Evolutionary conservation across 2,888 invertebrate species (phyloP), one percentile per base, ranked within the genome.

Genomic region (Sabellastarte sp.): DNA sequence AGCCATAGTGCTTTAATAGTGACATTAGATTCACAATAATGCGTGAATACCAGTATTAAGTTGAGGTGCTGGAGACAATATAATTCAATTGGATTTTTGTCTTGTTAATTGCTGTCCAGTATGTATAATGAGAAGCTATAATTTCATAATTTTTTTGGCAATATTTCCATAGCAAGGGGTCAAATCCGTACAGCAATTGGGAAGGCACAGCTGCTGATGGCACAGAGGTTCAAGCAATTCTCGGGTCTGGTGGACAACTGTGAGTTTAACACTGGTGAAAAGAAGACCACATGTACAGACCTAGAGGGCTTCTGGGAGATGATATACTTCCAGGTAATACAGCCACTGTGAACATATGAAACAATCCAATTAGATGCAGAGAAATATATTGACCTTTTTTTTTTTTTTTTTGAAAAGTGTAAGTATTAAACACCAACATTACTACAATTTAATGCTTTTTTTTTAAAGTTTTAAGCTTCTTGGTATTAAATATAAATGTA

Each of bases 231-330:
- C 65, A 79, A 80, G 63, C 86, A 86, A 74, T 86, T 85, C 71
- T 63, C 64, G 57, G 82, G 81, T 4, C 75, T 86, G 24, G 79
- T 86, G 50, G 84, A 85, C 67, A 77, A 83, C 70, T 85, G 85
- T 70, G 84, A 85, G 71, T 80, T 79, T 59, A 75, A 77, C 24
- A 73, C 71, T 20, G 85, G 85, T 1, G 83, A 83, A 64, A 83
- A 84, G 60, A 77, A 78, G 65, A 82, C 80, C 1, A 83, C 81
- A 4, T 77, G 77, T 56, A 73, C 76, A 20, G 86, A 86, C 70
- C 73, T 86, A 2, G 82, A 84, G 64, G 86, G 86, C 28, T 86
- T 85, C 75, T 86, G 85, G 86, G 86, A 86, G 59, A 85, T 86
- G 84, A 75, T 86, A 33, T 83, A 80, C 69, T 79, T 77, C 64